These are phyloP conservation scores for Alectoris magna DNA, from an alignment of 2,797 vertebrate genomes.

Conservation along the genomic window DNA sequence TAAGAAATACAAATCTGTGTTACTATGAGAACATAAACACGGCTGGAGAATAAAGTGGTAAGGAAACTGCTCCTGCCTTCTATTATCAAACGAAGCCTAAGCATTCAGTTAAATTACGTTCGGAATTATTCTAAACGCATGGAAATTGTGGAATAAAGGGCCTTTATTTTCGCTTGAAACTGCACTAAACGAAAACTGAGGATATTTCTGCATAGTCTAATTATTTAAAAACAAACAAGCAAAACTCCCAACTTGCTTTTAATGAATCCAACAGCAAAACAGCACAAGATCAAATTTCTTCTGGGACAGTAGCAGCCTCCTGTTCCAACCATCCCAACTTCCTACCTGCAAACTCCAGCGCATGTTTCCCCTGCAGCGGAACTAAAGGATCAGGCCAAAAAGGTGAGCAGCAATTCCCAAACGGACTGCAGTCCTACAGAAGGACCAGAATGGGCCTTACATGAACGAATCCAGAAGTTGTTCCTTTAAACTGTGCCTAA, in stretches of 20 bases:
- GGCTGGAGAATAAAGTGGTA: not conserved
- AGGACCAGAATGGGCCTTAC: not conserved
- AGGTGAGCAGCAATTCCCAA: accelerated
- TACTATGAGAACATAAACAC: not conserved
- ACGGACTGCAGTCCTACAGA: not conserved
- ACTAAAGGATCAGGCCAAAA: not conserved
- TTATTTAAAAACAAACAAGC: not conserved
- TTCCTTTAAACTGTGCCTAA: not conserved
- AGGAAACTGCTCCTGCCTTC: not conserved
- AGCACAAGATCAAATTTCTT: not conserved
- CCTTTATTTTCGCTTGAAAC: not conserved
- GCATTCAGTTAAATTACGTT: not conserved
- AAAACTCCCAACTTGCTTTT: not conserved
- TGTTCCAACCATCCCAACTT: not conserved
- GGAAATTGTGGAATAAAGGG: not conserved
- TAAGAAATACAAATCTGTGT: not conserved
- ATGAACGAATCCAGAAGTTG: not conserved
- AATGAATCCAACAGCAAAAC: not conserved
- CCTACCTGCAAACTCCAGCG: not conserved
- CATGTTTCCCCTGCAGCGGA: not conserved
- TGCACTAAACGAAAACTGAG: not conserved
- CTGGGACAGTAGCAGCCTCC: not conserved
- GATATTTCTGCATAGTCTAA: not conserved
- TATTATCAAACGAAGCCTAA: not conserved
- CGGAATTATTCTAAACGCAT: not conserved